Conservation (phyloP, 2,113 vertebrate species). For the Tetraodon nigroviridis region DNA sequence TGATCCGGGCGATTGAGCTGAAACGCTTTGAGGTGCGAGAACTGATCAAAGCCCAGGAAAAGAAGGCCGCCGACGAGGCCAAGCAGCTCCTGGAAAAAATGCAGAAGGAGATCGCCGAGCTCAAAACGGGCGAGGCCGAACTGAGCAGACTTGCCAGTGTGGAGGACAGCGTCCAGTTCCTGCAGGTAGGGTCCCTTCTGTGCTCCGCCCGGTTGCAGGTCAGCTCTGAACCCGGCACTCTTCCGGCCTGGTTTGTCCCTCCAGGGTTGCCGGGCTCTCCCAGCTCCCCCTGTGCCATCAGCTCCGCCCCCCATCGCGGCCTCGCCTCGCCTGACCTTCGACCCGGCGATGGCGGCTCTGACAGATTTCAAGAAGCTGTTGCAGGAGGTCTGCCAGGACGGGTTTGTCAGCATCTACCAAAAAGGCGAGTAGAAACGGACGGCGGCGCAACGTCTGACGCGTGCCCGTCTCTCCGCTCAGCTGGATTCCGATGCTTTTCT, state of each 20-base stretch:
- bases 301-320: conserved; percentile 34
- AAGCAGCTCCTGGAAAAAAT: conserved; percentile 65
- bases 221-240: too few species aligned
- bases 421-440: conserved; percentile 49
- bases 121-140: conserved; percentile 64
- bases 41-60: conserved; percentile 71
- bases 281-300: conserved; percentile 43
- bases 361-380: conserved; percentile 68
- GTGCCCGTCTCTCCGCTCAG: background rate
- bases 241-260: conserved; percentile 12
- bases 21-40: conserved; percentile 71
- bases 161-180: conserved; percentile 69
- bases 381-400: conserved; percentile 71
- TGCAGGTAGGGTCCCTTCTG: conserved; percentile 55
- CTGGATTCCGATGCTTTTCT: background rate
- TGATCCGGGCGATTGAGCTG: conserved; percentile 68
- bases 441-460: too few species aligned
- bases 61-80: conserved; percentile 52
- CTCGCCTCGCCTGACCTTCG: conserved; percentile 55
- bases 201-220: background rate
- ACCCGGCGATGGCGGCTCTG: conserved; percentile 55
- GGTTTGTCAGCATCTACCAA: conserved; percentile 70
- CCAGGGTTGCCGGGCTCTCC: conserved; percentile 64
- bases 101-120: conserved; percentile 67
- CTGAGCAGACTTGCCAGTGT: conserved; percentile 63